phyloP scores from a whole-genome alignment of 2,888 invertebrate genomes.

The Cantharis rustica region DNA sequence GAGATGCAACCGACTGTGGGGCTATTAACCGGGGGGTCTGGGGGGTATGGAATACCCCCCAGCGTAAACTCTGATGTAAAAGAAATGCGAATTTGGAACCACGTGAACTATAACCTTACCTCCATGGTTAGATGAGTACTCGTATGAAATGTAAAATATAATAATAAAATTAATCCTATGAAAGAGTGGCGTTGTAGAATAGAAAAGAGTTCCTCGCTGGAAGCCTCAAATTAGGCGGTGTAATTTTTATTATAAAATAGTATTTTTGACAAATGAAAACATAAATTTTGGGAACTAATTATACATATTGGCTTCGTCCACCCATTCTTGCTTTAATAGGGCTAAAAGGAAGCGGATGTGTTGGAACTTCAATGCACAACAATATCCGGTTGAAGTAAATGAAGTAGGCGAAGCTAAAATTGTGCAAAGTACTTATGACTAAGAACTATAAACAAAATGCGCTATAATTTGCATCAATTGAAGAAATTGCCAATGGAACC shows the following conservation, averaged over 20 bases:
- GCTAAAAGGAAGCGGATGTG: slow-evolving; percentile 1
- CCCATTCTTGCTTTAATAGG: neutral
- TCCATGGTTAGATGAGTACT: no score
- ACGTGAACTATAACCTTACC: no score
- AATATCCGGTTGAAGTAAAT: slow-evolving; percentile 1
- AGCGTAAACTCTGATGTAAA: no score
- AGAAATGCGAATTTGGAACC: no score
- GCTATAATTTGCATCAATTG: neutral
- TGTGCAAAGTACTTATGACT: neutral
- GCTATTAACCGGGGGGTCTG: no score
- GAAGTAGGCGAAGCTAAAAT: neutral
- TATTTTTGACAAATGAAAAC: neutral
- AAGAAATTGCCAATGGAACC: neutral
- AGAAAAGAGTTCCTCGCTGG: neutral
- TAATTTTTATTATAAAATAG: neutral
- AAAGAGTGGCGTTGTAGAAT: neutral
- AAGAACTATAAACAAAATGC: neutral
- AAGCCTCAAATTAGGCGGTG: neutral
- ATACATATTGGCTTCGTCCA: neutral
- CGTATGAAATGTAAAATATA: no score
- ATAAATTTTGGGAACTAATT: neutral
- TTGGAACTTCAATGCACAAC: neutral
- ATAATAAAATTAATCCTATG: no score
- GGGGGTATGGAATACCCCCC: no score
- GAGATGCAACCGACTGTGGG: no score